Evolutionary conservation across 2,888 invertebrate genomes (phyloP).

Genomic region (Macroteleia sp.): DNA sequence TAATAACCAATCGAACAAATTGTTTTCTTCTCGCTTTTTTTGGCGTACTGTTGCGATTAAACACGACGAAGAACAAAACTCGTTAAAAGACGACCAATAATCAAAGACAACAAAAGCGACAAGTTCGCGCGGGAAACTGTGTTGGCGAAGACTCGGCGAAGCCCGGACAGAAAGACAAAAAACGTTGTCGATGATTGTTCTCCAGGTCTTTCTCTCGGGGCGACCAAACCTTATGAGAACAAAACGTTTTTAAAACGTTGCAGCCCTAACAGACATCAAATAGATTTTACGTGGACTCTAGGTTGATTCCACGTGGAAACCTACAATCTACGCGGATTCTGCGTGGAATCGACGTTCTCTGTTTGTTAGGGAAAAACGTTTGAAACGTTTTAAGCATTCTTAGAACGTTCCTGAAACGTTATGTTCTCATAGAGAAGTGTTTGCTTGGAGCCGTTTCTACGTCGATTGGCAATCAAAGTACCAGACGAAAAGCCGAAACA

Average conservation of each 20-base stretch:
- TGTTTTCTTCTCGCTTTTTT: constrained; percentile 50
- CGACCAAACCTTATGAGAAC: too few relatives aligned
- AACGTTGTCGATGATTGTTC: not conserved
- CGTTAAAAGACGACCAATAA: constrained; percentile 19
- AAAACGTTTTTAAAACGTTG: too few relatives aligned
- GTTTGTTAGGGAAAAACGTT: too few relatives aligned
- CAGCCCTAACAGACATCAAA: too few relatives aligned
- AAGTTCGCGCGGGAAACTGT: constrained; percentile 13
- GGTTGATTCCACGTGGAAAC: too few relatives aligned
- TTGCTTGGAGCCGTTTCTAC: too few relatives aligned
- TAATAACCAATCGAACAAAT: constrained; percentile 61
- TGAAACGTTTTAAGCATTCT: too few relatives aligned
- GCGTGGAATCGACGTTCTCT: too few relatives aligned
- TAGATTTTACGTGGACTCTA: too few relatives aligned
- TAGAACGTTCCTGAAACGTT: too few relatives aligned
- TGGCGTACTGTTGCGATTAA: constrained; percentile 29
- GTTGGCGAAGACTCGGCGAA: not conserved
- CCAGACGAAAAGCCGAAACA: constrained; percentile 33
- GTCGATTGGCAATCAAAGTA: constrained; percentile 44
- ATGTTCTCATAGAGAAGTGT: too few relatives aligned
- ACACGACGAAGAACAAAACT: constrained; percentile 35
- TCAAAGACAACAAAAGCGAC: constrained; percentile 6
- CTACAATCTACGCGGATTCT: too few relatives aligned
- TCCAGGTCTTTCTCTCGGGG: constrained; percentile 10
- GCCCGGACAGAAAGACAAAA: constrained; percentile 3